Base-by-base conservation (phyloP, 2,113 vertebrate genomes). In the Macroglossus sobrinus region DNA sequence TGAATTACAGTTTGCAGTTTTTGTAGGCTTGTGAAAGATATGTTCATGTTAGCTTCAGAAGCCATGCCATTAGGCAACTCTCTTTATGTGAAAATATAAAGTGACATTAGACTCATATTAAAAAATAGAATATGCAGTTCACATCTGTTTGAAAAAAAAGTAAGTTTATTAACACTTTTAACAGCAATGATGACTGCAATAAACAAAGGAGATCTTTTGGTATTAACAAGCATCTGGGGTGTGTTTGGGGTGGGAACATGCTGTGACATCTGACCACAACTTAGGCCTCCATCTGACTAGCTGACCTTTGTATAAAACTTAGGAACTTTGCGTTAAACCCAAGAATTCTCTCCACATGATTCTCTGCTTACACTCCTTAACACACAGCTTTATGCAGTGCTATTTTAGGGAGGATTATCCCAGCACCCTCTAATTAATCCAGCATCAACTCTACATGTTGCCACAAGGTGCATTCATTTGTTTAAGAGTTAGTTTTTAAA, bases 111-210 rank as follows among this genome's bases (percentile, higher is more conserved):
- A 76, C 10, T 84, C 63, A 19, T 61, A 22, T 75, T 50, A 87
- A n/a, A 47, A 93, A 95, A 74, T 18, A 74, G 64, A 86, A 59
- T 66, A 74, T 87, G 57, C 6, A 87, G 33, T 94, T 79, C 63
- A 93, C n/a, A 84, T 9, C 22, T 28, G 22, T 47, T 80, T 79
- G 21, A 22, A 55, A 63, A 82, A 45, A 84, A 78, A 47, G 10
- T 15, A 84, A 93, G 45, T 53, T 74, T 68, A 47, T 89, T 89
- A 81, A 66, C n/a, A 87, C 43, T 87, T 95, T 63, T 35, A 87
- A 68, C 19, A 75, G 43, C 5, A 38, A 28, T 33, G 47, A 72
- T 55, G 57, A 86, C 47, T 82, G 7, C 16, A 72, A 35, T 55
- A 71, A 92, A 71, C 63, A 47, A 81, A 94, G 33, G 18, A 38